phyloP scores from a whole-genome alignment of 2,888 invertebrate species.

The Acleris cristana region DNA sequence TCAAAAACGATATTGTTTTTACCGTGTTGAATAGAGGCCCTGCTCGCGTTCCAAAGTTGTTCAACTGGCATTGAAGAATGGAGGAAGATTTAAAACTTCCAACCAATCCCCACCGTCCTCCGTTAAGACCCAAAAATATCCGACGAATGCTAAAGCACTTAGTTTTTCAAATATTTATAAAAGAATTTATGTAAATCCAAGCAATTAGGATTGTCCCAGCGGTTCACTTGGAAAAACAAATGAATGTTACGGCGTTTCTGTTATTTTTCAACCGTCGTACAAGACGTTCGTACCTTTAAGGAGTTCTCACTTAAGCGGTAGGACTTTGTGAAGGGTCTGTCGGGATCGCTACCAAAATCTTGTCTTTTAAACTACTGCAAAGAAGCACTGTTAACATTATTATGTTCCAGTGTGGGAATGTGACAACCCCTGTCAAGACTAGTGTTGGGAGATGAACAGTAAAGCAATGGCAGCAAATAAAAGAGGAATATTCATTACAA shows the following conservation, averaged over 20 bases:
- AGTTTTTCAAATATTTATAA: conserved; percentile 36
- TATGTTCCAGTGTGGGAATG: too few species aligned
- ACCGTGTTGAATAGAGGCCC: too few species aligned
- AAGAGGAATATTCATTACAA: too few species aligned
- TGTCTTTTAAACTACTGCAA: too few species aligned
- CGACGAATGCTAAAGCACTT: conserved; percentile 22
- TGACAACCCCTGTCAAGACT: too few species aligned
- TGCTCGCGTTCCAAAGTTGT: background rate
- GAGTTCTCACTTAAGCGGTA: too few species aligned
- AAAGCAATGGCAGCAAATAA: too few species aligned
- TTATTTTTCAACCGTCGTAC: conserved; percentile 4
- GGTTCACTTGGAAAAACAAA: conserved; percentile 17
- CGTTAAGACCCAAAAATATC: conserved; percentile 23
- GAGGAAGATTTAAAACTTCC: conserved; percentile 7
- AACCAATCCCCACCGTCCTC: conserved; percentile 5
- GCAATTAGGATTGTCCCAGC: conserved; percentile 29
- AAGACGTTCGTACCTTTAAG: background rate
- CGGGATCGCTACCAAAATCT: too few species aligned
- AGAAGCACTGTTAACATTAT: too few species aligned
- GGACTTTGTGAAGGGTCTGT: too few species aligned
- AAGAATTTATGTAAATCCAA: conserved; percentile 36
- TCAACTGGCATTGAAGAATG: background rate
- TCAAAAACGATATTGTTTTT: too few species aligned
- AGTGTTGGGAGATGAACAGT: too few species aligned
- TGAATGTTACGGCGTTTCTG: conserved; percentile 19